These are phyloP conservation scores for Mamestra brassicae DNA, from an alignment of 2,888 invertebrate genomes.

Conservation along the genomic window DNA sequence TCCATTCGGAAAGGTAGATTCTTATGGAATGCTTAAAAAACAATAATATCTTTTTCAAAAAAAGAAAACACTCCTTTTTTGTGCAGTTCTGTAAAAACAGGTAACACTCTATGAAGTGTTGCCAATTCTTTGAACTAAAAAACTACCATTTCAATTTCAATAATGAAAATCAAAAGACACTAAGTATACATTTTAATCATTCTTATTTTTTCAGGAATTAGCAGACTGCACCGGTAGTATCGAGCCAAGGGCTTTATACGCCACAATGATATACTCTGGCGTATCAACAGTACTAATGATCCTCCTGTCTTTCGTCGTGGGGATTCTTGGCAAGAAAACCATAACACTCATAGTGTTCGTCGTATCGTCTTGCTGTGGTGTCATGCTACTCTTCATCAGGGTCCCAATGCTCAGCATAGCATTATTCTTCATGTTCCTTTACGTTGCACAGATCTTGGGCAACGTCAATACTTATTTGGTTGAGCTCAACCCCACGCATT, in stretches of 20 bases:
- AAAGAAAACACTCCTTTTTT: no score
- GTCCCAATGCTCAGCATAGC: constrained; percentile 79
- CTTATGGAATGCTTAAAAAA: no score
- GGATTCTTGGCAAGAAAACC: constrained; percentile 76
- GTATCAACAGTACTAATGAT: constrained; percentile 64
- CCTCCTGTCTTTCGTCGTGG: constrained; percentile 79
- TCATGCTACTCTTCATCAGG: constrained; percentile 76
- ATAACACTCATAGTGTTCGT: constrained; percentile 77
- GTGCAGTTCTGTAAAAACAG: no score
- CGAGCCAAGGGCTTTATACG: constrained; percentile 78
- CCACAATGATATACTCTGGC: constrained; percentile 82
- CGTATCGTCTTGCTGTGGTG: constrained; percentile 72
- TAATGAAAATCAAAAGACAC: no score
- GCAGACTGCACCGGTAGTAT: constrained; percentile 78
- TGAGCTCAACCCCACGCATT: constrained; percentile 86
- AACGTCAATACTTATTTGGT: constrained; percentile 84
- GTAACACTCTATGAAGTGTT: no score
- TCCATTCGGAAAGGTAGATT: no score
- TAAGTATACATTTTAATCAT: no score
- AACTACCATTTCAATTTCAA: no score
- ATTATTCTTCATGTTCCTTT: constrained; percentile 81
- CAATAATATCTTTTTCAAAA: no score
- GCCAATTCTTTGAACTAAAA: no score
- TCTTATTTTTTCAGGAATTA: constrained; percentile 66
- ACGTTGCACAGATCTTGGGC: constrained; percentile 81